Base-by-base conservation (phyloP, 2,888 invertebrate species). In the Andrena flavipes region DNA sequence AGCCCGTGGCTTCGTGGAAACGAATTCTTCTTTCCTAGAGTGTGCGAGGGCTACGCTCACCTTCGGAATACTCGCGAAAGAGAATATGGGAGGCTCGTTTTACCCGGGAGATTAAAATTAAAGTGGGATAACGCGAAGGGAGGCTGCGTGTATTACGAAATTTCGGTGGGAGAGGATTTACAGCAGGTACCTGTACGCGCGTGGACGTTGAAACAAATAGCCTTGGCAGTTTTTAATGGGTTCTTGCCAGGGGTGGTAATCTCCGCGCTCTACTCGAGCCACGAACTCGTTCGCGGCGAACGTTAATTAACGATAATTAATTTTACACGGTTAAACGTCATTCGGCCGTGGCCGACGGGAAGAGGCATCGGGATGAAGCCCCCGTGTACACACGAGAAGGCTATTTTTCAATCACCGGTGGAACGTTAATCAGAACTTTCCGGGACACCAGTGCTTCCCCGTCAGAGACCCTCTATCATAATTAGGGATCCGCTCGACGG, bases 261-360 rank as follows among this genome's bases (percentile, higher is more conserved):
- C 82, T 56, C 75, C 56, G 68, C 42, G 60, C n/a, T 75, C 63
- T 80, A 78, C 72, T 80, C 80, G 59, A 42, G 60, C 75, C 67
- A 73, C 83, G 68, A 69, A 74, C 68, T 73, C 82, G 75, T 78
- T 80, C 78, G 26, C 68, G 60, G 69, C 63, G 75, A 77, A 65
- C 74, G 76, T 83, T 87, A 87, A 87, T 87, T 84, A 87, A 82
- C 83, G 83, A 83, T 88, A 88, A 88, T 88, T 87, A 87, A 87
- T 88, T 88, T 88, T 84, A 77, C 85, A 82, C 81, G 76, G 80
- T 82, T 83, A 80, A 84, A 79, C 81, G 87, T 49, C 76, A 59
- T 62, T 74, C 72, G 26, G 29, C 30, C 60, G 16, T 60, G 20
- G 10, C 26, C 13, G 51, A 8, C 49, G 65, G 48, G 69, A 42